A percentile compares a stretch with the other conserved stretches of the same genome.
These are phyloP conservation scores for Drosophila austrosaltans DNA, from an alignment of 2,888 invertebrate genomes.

Conservation along the genomic window DNA sequence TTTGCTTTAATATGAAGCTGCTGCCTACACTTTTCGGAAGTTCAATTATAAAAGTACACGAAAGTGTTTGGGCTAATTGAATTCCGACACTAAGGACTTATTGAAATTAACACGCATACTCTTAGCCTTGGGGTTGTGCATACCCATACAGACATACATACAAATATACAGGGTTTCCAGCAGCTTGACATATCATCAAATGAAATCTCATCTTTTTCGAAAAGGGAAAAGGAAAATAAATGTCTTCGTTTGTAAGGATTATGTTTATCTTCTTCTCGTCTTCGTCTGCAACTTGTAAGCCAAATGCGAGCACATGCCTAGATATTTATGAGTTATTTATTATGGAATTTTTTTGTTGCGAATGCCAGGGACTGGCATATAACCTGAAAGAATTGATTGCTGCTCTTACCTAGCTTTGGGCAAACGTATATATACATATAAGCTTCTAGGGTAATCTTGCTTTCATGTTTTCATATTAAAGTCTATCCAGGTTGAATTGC, in stretches of 20 bases:
- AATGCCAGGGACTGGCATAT: slow-evolving; percentile 36
- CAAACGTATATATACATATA: background rate
- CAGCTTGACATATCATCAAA: slow-evolving; percentile 59
- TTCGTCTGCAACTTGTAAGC: slow-evolving; percentile 23
- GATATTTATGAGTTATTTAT: slow-evolving; percentile 56
- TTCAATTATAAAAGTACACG: slow-evolving; percentile 62
- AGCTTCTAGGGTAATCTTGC: slow-evolving; percentile 31
- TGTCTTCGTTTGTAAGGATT: slow-evolving; percentile 53
- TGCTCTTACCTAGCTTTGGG: slow-evolving; percentile 34
- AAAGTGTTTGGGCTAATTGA: slow-evolving; percentile 54
- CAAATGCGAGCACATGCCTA: slow-evolving; percentile 35
- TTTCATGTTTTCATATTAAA: slow-evolving; percentile 7
- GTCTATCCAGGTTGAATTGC: background rate
- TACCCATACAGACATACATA: background rate
- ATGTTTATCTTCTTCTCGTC: slow-evolving; percentile 25
- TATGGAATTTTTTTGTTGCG: slow-evolving; percentile 29
- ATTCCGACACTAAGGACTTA: slow-evolving; percentile 21
- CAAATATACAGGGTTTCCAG: slow-evolving; percentile 17
- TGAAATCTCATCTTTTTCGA: slow-evolving; percentile 47
- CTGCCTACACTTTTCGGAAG: slow-evolving; percentile 25
- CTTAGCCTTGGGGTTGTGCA: slow-evolving; percentile 32
- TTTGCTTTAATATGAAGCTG: background rate
- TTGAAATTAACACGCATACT: slow-evolving; percentile 23
- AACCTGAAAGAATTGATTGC: slow-evolving; percentile 51
- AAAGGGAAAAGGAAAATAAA: slow-evolving; percentile 25